A percentile compares a stretch with the other conserved stretches of the same genome.
Conservation (phyloP, 37 sponge, comb jelly and placozoan genomes). For the Tethya wilhelma region DNA sequence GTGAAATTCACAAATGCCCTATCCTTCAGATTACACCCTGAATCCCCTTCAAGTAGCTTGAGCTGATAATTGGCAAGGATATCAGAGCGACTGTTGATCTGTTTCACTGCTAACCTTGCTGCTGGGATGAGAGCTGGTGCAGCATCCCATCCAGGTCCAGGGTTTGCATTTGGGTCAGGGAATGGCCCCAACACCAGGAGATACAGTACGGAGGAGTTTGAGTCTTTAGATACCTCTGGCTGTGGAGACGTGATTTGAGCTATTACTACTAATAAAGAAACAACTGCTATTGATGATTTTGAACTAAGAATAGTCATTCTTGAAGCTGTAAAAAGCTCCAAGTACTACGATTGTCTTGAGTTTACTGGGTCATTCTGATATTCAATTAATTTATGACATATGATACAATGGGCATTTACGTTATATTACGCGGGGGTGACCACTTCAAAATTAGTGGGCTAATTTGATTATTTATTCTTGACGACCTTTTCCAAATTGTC, state of each 20-base stretch:
- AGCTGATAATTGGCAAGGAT: conserved; percentile 11
- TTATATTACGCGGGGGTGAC: no score
- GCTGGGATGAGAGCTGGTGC: conserved; percentile 14
- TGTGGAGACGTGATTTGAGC: neutral
- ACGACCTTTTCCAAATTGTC: no score
- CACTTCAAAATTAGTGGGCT: no score
- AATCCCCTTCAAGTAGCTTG: conserved; percentile 6
- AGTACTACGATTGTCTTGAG: no score
- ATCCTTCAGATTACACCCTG: conserved; percentile 11
- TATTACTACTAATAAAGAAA: neutral
- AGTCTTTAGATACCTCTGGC: neutral
- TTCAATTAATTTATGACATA: no score
- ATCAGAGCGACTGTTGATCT: conserved; percentile 21
- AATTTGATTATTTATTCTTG: no score
- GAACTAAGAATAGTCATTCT: no score
- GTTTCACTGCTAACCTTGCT: conserved; percentile 1
- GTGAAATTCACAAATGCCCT: neutral
- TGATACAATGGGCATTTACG: no score
- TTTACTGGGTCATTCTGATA: no score
- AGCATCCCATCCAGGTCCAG: neutral
- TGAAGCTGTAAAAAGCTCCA: no score
- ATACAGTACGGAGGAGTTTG: no score
- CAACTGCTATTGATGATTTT: no score
- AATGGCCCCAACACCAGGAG: conserved; percentile 15
- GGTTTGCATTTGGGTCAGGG: neutral